Percentiles rank a stretch among this genome's conserved stretches.
Evolutionary conservation across 2,888 invertebrate genomes (phyloP).

Genomic region (Ochropleura plecta): DNA sequence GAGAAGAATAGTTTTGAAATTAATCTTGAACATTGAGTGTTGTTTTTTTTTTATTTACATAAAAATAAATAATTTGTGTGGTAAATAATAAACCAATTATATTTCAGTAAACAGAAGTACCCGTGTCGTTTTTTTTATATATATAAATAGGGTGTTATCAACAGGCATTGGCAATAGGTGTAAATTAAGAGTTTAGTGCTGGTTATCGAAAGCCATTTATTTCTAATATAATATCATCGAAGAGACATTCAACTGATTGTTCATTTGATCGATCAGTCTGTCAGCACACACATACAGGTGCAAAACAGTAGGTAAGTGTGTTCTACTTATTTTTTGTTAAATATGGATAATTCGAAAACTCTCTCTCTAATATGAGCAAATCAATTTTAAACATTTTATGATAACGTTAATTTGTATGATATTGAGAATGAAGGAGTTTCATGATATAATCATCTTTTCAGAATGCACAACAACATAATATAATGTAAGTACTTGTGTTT

Average conservation of each 20-base stretch:
- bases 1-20: constrained; percentile 16
- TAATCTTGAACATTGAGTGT: constrained; percentile 7
- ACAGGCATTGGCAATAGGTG: background rate
- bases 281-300: too few species aligned
- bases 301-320: background rate
- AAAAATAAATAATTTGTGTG: background rate
- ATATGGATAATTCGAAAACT: background rate
- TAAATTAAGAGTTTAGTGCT: background rate
- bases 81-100: background rate
- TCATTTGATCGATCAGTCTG: too few species aligned
- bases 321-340: background rate
- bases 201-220: too few species aligned
- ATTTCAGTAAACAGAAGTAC: too few species aligned
- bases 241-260: too few species aligned
- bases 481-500: background rate
- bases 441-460: too few species aligned
- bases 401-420: constrained; percentile 24
- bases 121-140: too few species aligned
- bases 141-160: background rate
- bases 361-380: background rate
- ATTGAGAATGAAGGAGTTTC: background rate
- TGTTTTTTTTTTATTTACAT: background rate
- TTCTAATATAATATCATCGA: too few species aligned
- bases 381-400: background rate
- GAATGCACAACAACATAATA: background rate